Conservation (phyloP, 2,113 vertebrate genomes). For the Dasyurus viverrinus region DNA sequence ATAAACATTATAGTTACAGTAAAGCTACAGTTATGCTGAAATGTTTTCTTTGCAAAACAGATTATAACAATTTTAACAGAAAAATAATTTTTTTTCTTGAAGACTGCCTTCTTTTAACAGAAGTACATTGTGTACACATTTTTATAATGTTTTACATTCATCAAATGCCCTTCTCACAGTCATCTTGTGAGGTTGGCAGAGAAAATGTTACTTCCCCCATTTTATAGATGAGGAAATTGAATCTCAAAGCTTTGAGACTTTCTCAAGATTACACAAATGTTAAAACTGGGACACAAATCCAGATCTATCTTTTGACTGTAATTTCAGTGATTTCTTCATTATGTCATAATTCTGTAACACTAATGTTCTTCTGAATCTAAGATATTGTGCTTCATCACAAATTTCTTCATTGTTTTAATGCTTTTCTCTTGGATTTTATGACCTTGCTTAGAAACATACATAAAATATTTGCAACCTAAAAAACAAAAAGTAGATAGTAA, state of each 20-base stretch:
- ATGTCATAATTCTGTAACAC: background rate
- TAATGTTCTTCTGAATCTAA: conserved; percentile 30
- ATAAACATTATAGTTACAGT: background rate
- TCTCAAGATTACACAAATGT: background rate
- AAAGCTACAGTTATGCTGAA: background rate
- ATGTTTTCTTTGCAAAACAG: background rate
- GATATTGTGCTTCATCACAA: conserved; percentile 79
- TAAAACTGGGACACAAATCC: background rate
- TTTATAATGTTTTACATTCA: background rate
- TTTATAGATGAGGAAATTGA: background rate
- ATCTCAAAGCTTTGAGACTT: background rate
- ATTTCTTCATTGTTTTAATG: conserved; percentile 82
- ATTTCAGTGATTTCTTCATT: background rate
- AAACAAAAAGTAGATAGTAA: conserved; percentile 43
- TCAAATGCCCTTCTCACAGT: background rate
- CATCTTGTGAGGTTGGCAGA: background rate
- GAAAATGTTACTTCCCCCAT: background rate
- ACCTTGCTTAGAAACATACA: conserved; percentile 79
- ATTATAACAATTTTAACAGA: background rate
- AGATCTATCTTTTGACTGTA: background rate
- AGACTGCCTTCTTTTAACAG: background rate
- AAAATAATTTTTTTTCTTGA: background rate
- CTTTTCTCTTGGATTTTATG: conserved; percentile 76
- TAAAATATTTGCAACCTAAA: conserved; percentile 85
- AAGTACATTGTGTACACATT: background rate